A percentile compares a stretch with the other conserved stretches of the same genome.
Conservation (phyloP, 2,797 vertebrate species). For the Potorous gilbertii region DNA sequence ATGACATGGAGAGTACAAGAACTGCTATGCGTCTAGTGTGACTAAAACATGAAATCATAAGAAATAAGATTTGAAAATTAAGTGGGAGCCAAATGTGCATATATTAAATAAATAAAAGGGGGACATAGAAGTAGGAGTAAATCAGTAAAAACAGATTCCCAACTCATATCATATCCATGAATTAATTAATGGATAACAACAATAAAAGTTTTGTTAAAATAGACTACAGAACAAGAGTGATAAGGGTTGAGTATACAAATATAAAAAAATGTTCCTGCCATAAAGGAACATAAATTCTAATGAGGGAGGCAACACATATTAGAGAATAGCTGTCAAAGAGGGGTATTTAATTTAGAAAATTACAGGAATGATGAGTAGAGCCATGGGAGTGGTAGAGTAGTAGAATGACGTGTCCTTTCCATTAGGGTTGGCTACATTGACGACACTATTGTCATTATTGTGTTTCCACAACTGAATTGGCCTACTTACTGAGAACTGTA, state of each 20-base stretch:
- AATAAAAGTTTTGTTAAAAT: neutral
- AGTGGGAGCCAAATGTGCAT: neutral
- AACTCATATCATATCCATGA: too few species aligned
- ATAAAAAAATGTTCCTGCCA: neutral
- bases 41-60: neutral
- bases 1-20: neutral
- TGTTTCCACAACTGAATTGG: neutral
- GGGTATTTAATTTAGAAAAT: neutral
- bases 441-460: neutral
- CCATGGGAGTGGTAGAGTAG: neutral
- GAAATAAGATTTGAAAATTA: neutral
- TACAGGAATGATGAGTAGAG: neutral
- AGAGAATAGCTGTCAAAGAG: neutral
- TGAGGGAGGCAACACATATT: neutral
- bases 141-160: neutral
- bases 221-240: neutral
- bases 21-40: neutral
- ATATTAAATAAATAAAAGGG: neutral
- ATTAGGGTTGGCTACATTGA: neutral
- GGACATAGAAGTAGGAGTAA: neutral
- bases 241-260: neutral
- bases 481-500: neutral
- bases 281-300: neutral
- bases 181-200: too few species aligned
- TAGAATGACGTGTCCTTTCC: neutral